Evolutionary conservation across 2,797 vertebrate genomes (phyloP).

Genomic region (Coccyzus lansbergi): DNA sequence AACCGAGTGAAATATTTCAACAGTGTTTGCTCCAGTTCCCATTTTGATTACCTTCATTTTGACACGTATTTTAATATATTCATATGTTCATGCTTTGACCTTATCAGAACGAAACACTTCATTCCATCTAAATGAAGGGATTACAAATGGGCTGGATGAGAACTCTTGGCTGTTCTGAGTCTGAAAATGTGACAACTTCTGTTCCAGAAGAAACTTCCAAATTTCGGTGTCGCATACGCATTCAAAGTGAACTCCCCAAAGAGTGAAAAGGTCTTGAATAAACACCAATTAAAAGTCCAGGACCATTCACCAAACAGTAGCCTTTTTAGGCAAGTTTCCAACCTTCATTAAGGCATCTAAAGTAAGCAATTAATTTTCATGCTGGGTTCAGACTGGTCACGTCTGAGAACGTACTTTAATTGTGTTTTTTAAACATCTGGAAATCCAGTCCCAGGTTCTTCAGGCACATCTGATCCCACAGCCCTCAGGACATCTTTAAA

Average conservation of each 20-base stretch:
- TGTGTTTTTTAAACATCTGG: background rate
- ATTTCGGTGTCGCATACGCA: background rate
- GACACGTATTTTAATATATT: slow-evolving; percentile 69
- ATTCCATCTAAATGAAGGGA: slow-evolving; percentile 70
- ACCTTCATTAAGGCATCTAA: slow-evolving; percentile 20
- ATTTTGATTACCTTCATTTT: slow-evolving; percentile 72
- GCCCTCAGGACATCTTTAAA: background rate
- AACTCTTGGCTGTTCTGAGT: slow-evolving; percentile 42
- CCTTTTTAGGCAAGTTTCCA: slow-evolving; percentile 19
- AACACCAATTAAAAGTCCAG: slow-evolving; percentile 32
- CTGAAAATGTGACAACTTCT: slow-evolving; percentile 48
- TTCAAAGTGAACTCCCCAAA: slow-evolving; percentile 23
- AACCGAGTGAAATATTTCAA: slow-evolving; percentile 20
- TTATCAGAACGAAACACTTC: slow-evolving; percentile 63
- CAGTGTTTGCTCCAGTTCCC: slow-evolving; percentile 65
- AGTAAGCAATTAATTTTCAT: background rate
- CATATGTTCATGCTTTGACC: slow-evolving; percentile 69
- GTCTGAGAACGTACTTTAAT: background rate
- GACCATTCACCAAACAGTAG: background rate
- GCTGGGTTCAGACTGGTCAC: background rate
- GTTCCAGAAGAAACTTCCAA: slow-evolving; percentile 26
- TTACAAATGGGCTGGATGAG: slow-evolving; percentile 57
- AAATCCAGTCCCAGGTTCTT: background rate
- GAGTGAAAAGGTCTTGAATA: slow-evolving; percentile 30
- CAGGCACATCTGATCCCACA: background rate